A percentile compares a stretch with the other conserved stretches of the same genome.
phyloP scores from a whole-genome alignment of 2,797 vertebrate species.

The Arremon aurantiirostris region DNA sequence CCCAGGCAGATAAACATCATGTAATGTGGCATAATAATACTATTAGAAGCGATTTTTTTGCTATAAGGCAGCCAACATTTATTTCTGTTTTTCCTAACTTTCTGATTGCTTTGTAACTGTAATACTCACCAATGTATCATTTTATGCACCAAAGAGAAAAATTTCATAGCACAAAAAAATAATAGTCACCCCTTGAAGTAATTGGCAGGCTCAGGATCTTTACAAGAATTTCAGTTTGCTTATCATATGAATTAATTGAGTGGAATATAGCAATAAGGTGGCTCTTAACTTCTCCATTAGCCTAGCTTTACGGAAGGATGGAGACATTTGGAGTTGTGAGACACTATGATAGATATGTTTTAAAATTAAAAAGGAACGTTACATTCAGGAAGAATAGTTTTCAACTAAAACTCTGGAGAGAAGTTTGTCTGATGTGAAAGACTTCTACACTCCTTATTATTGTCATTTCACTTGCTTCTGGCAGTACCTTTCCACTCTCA shows the following conservation, averaged over 20 bases:
- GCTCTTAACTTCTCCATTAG: background rate
- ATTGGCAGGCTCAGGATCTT: background rate
- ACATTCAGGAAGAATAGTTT: background rate
- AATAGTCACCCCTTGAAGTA: background rate
- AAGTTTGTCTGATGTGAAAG: background rate
- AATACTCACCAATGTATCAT: background rate
- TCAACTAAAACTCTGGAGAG: background rate
- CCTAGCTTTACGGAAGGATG: background rate
- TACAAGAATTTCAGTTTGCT: background rate
- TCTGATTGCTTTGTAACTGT: background rate
- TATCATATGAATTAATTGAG: background rate
- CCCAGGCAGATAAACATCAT: background rate
- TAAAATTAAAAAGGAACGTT: background rate
- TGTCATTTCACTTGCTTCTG: background rate
- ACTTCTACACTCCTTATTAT: background rate
- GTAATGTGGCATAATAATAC: background rate
- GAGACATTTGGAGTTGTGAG: background rate
- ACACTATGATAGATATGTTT: background rate
- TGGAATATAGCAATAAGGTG: background rate
- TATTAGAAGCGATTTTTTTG: background rate
- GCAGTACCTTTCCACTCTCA: background rate
- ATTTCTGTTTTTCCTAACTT: background rate
- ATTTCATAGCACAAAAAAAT: background rate
- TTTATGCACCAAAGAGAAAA: background rate
- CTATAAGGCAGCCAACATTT: background rate